Percentiles rank a stretch among this genome's conserved stretches.
These are phyloP conservation scores for Drosophila neotestacea DNA, from an alignment of 2,888 invertebrate genomes.

Conservation along the genomic window DNA sequence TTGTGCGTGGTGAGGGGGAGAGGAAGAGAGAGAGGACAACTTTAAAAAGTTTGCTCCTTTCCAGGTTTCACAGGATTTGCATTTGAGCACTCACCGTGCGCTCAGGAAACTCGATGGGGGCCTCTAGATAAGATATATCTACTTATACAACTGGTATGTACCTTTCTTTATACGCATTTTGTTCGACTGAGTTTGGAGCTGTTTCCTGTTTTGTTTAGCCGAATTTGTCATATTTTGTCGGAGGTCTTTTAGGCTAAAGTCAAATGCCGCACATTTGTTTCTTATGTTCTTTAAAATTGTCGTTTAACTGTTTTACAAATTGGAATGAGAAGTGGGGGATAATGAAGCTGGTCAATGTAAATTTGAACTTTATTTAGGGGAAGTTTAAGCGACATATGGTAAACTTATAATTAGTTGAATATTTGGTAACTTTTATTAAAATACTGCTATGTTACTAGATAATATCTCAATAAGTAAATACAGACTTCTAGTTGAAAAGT, in stretches of 20 bases:
- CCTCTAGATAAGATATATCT: slow-evolving; percentile 51
- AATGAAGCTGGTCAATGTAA: slow-evolving; percentile 1
- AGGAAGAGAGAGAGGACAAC: slow-evolving; percentile 45
- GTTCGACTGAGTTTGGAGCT: slow-evolving; percentile 53
- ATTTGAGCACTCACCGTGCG: slow-evolving; percentile 66
- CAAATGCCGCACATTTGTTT: slow-evolving; percentile 61
- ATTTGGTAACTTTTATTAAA: not conserved
- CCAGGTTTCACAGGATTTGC: slow-evolving; percentile 73
- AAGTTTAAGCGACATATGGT: not conserved
- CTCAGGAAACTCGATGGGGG: slow-evolving; percentile 42
- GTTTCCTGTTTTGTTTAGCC: slow-evolving; percentile 75
- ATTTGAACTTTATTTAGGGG: not conserved
- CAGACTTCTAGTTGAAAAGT: too few relatives aligned
- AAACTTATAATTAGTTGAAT: not conserved
- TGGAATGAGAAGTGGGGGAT: not conserved
- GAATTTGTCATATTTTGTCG: slow-evolving; percentile 80
- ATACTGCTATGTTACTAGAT: not conserved
- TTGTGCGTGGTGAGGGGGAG: not conserved
- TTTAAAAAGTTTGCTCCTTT: slow-evolving; percentile 73
- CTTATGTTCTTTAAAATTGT: slow-evolving; percentile 58
- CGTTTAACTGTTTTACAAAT: slow-evolving; percentile 25
- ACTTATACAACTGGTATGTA: slow-evolving; percentile 14
- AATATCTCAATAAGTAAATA: too few relatives aligned
- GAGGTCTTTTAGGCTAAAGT: slow-evolving; percentile 59
- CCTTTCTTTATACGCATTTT: slow-evolving; percentile 58